A percentile compares a stretch with the other conserved stretches of the same genome.
phyloP scores from a whole-genome alignment of 2,888 invertebrate species.

The Sinhomidia bicolor region DNA sequence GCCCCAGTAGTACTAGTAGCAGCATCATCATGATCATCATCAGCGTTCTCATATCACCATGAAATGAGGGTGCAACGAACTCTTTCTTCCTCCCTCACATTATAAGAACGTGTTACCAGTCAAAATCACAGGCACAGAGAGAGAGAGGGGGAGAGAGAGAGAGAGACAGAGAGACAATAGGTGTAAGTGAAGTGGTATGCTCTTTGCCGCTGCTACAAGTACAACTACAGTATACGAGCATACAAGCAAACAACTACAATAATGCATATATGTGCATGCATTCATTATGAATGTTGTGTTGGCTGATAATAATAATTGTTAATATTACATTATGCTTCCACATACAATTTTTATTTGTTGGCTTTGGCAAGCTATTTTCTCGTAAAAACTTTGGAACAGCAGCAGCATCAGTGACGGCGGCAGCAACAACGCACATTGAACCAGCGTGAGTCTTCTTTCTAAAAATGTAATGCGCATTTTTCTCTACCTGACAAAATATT shows the following conservation, averaged over 20 bases:
- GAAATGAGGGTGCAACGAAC: conserved; percentile 78
- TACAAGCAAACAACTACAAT: neutral
- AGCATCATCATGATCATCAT: conserved; percentile 27
- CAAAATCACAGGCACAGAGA: conserved; percentile 40
- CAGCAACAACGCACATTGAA: conserved; percentile 43
- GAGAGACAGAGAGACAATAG: conserved; percentile 1
- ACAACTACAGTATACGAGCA: neutral
- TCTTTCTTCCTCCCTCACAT: conserved; percentile 77
- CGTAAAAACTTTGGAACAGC: conserved; percentile 40
- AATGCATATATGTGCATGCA: neutral
- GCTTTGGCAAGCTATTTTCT: conserved; percentile 29
- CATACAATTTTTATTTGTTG: conserved; percentile 31
- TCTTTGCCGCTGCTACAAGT: neutral
- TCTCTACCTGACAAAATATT: conserved; percentile 16
- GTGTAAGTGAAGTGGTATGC: conserved; percentile 47
- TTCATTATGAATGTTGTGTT: neutral
- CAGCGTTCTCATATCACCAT: conserved; percentile 60
- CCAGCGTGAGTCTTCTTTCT: neutral
- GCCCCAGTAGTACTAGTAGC: neutral
- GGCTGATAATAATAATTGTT: neutral
- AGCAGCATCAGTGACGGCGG: no score
- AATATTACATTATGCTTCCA: conserved; percentile 15
- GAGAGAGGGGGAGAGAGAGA: neutral
- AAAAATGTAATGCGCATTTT: conserved; percentile 22
- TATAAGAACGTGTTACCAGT: conserved; percentile 54